Conservation (phyloP, 1,140 invertebrate genomes). For the Asobara japonica region DNA sequence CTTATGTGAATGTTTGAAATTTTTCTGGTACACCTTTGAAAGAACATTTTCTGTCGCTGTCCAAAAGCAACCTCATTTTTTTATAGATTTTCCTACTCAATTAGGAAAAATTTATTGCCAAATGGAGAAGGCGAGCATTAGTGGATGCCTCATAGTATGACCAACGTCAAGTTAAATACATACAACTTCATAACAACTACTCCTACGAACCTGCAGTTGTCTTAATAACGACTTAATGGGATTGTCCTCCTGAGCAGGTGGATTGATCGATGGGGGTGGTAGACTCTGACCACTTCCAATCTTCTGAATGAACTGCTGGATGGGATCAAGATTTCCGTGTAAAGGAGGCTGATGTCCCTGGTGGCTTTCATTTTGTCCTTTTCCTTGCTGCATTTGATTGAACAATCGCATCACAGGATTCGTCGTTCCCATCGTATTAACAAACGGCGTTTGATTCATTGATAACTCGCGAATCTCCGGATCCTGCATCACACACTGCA, state of each 20-base stretch:
- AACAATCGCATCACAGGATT: conserved; percentile 70
- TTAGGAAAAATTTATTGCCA: no score
- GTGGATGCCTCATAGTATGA: no score
- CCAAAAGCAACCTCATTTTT: no score
- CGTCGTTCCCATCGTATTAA: conserved; percentile 50
- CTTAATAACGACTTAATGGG: conserved; percentile 67
- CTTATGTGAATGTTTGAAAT: no score
- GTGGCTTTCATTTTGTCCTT: conserved; percentile 60
- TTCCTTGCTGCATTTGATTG: conserved; percentile 70
- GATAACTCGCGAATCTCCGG: conserved; percentile 63
- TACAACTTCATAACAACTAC: no score
- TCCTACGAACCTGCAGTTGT: conserved; percentile 65
- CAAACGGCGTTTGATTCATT: conserved; percentile 54
- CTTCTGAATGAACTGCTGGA: conserved; percentile 68
- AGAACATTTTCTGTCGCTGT: no score
- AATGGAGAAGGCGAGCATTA: no score
- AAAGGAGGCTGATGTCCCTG: conserved; percentile 40
- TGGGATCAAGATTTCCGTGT: conserved; percentile 59
- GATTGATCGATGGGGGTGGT: conserved; percentile 53
- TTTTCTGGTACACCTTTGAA: no score
- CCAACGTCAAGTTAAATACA: no score
- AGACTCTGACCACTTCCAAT: conserved; percentile 63
- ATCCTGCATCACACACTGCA: conserved; percentile 67
- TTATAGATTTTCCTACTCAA: no score
- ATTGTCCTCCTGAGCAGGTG: conserved; percentile 58